These are phyloP conservation scores for Butorides virescens DNA, from an alignment of 2,113 vertebrate genomes.

Conservation along the genomic window DNA sequence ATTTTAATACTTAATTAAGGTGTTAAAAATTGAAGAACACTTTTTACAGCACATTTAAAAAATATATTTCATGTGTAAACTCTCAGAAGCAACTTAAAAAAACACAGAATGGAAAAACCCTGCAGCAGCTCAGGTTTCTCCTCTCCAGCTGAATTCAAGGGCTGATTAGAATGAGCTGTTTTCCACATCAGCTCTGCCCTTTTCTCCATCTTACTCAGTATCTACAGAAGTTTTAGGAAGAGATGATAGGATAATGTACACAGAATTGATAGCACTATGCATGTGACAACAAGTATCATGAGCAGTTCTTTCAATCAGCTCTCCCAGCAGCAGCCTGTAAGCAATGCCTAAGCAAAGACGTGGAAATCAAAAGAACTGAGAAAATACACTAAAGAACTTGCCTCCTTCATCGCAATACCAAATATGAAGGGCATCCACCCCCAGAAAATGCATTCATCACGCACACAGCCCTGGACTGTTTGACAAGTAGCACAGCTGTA, in stretches of 20 bases:
- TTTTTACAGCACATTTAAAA: slow-evolving; percentile 15
- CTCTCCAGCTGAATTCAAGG: background rate
- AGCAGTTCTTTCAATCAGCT: background rate
- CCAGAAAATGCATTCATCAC: background rate
- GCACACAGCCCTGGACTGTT: background rate
- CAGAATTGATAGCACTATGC: background rate
- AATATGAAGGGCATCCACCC: fast-evolving
- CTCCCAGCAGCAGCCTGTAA: background rate
- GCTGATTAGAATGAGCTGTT: background rate
- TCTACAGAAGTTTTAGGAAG: background rate
- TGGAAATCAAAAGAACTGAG: background rate
- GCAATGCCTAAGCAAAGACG: background rate
- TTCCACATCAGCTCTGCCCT: background rate
- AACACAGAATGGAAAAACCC: background rate
- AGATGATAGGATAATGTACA: background rate
- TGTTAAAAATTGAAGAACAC: slow-evolving; percentile 40
- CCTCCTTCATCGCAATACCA: background rate
- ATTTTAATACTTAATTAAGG: slow-evolving; percentile 36
- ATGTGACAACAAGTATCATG: background rate
- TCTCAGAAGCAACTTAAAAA: background rate
- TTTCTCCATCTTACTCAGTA: background rate
- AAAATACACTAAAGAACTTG: background rate
- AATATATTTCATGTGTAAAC: background rate
- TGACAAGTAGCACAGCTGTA: background rate
- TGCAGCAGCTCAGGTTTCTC: background rate